Percentiles rank a stretch among this genome's conserved stretches.
Conservation (phyloP, 1,140 invertebrate genomes). For the Trichonephila clavata region DNA sequence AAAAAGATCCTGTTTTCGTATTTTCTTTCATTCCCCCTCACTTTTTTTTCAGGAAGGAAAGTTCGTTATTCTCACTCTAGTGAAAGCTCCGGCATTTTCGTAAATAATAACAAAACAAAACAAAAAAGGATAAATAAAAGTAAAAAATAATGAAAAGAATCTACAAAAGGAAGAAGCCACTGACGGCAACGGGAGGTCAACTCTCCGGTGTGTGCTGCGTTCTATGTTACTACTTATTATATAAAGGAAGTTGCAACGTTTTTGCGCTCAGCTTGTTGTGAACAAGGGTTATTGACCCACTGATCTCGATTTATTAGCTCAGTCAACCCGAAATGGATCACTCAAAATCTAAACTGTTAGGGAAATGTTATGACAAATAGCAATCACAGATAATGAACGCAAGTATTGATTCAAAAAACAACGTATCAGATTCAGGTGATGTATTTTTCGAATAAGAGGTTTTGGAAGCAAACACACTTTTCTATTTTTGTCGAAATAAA, state of each 20-base stretch:
- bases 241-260: slow-evolving; percentile 40
- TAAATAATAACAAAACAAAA: not conserved
- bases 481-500: no score
- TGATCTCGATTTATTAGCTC: slow-evolving; percentile 25
- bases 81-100: not conserved
- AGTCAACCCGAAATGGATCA: not conserved
- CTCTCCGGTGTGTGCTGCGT: not conserved
- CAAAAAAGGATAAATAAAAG: not conserved
- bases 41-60: not conserved
- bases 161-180: slow-evolving; percentile 22
- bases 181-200: slow-evolving; percentile 25
- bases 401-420: no score
- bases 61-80: not conserved
- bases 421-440: no score
- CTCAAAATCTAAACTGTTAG: not conserved
- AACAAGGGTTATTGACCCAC: slow-evolving; percentile 26
- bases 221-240: slow-evolving; percentile 44
- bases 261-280: slow-evolving; percentile 2
- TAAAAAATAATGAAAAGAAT: not conserved
- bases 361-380: slow-evolving; percentile 4
- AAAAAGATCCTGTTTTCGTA: not conserved
- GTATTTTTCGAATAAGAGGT: no score
- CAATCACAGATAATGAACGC: not conserved
- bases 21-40: not conserved
- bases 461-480: no score